These are phyloP conservation scores for Drosophila gaucha DNA, from an alignment of 2,888 invertebrate genomes.

Conservation along the genomic window DNA sequence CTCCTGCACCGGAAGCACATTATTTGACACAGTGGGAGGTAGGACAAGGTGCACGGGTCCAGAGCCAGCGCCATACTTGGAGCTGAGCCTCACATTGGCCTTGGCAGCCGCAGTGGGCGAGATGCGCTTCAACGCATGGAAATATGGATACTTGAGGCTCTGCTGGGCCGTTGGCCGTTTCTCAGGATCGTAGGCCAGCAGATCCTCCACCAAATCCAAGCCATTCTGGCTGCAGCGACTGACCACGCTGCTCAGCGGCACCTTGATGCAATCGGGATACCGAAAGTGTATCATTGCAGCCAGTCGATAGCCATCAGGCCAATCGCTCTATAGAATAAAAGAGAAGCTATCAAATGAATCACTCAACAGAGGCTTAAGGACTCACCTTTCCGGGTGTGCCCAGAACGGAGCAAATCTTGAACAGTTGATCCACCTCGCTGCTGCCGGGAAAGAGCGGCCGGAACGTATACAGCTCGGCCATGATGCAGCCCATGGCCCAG, in stretches of 20 bases:
- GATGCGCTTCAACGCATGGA: conserved; percentile 83
- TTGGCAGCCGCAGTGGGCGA: conserved; percentile 82
- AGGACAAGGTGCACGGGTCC: conserved; percentile 41
- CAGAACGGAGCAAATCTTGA: conserved; percentile 96
- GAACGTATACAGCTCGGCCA: conserved; percentile 98
- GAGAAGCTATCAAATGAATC: neutral
- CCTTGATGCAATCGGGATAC: conserved; percentile 95
- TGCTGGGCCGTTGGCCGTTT: conserved; percentile 96
- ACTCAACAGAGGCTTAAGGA: neutral
- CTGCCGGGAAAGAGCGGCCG: conserved; percentile 98
- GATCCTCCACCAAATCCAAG: conserved; percentile 92
- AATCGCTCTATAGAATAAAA: conserved; percentile 88
- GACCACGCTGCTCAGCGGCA: conserved; percentile 91
- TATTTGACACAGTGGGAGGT: conserved; percentile 74
- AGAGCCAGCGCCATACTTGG: conserved; percentile 68
- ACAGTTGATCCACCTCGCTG: conserved; percentile 98
- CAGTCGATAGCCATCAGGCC: conserved; percentile 97
- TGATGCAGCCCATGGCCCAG: conserved; percentile 99
- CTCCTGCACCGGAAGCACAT: conserved; percentile 82
- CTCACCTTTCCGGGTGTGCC: conserved; percentile 95
- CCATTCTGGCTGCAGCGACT: conserved; percentile 93
- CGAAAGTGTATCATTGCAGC: conserved; percentile 97
- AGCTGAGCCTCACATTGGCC: conserved; percentile 73
- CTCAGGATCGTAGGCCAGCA: conserved; percentile 96
- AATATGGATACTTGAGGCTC: conserved; percentile 89